Base-by-base conservation (phyloP, 2,113 vertebrate species). In the Nesogale talazaci region DNA sequence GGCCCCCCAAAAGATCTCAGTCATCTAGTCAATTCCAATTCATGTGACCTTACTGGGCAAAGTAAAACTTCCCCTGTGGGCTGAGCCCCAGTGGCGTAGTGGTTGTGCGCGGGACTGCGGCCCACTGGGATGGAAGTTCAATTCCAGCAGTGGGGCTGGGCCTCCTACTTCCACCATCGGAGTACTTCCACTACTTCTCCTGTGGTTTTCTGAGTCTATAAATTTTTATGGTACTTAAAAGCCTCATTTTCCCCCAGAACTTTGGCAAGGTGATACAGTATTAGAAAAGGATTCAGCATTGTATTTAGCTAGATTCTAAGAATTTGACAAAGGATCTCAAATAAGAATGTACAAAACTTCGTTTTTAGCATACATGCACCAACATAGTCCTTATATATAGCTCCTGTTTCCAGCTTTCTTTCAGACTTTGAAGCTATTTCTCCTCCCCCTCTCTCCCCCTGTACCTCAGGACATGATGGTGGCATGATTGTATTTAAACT, bases 401-500 rank as follows among this genome's bases (percentile, higher is more conserved):
- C n/a, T 91, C 57, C 34, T 75, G 2, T 83, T 91, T 70, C 29
- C 34, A 88, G 40, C 59, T 70, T 59, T 40, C 19, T 42, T 78
- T 40, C 78, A 69, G 70, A 15, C 46, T 20, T 20, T 86, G 7
- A 22, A 75, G 36, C 36, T 85, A 29, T 81, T 79, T 86, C 23
- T 75, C 70, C 70, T 67, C 5, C 22, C 34, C 36, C 19, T 85
- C 46, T 52, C 72, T 52, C 27, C 34, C 20, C 20, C 61, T 88
- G 15, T 92, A 70, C 29, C 82, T 6, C 31, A 99, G 99, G 99
- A 40, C 99, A 99, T 0, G 99, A 99, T 15, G 99, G 99, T 0
- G 99, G 99, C 4, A 99, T 99, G 99, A 98, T 99, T 9, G 99
- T 99, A 22, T 99, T 99, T 97, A 99, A 99, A 92, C 97, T 99